A percentile compares a stretch with the other conserved stretches of the same genome.
phyloP scores from a whole-genome alignment of 2,888 invertebrate species.

The Tricholauxania praeusta region DNA sequence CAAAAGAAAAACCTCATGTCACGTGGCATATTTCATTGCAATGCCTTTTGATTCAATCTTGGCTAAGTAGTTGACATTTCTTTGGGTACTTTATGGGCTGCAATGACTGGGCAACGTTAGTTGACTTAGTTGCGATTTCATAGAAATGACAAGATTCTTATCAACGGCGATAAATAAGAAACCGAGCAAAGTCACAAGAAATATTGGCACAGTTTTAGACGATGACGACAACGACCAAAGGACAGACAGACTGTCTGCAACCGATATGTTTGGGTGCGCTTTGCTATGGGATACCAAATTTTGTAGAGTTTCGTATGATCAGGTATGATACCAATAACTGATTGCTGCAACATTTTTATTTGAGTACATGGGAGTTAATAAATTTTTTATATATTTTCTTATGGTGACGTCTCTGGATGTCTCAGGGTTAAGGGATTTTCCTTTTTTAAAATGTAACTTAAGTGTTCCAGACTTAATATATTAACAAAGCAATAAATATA shows the following conservation, averaged over 20 bases:
- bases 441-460: no score
- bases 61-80: no score
- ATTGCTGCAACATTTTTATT: no score
- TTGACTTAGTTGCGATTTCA: not conserved
- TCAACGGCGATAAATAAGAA: constrained; percentile 59
- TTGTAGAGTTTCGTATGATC: not conserved
- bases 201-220: constrained; percentile 27
- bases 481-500: no score
- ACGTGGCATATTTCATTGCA: not conserved
- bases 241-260: no score
- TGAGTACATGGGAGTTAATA: no score
- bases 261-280: not conserved
- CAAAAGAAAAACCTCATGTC: not conserved
- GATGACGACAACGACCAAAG: no score
- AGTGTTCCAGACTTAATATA: no score
- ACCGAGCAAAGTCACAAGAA: constrained; percentile 39
- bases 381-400: no score
- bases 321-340: no score
- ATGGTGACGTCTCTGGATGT: no score
- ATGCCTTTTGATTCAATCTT: not conserved
- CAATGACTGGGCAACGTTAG: not conserved
- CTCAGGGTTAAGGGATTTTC: no score
- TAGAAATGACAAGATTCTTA: constrained; percentile 57
- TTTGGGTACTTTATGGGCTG: not conserved
- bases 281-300: not conserved